Base-by-base conservation (phyloP, 2,888 invertebrate species). In the Cyclophora albipunctata region DNA sequence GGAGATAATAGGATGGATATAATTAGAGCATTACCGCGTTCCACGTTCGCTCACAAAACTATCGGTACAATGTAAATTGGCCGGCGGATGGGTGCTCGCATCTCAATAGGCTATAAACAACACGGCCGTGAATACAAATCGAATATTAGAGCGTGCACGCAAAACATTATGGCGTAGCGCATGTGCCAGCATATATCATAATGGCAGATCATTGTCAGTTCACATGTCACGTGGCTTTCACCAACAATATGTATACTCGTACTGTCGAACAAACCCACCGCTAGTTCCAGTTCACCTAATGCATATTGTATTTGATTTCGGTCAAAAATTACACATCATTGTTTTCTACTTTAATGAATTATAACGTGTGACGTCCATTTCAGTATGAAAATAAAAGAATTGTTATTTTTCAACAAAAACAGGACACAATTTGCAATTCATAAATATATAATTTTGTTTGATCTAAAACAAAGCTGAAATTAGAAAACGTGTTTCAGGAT, bases 51-150 rank as follows among this genome's bases (percentile, higher is more conserved):
- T 59, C 64, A 79, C 80, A 83, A 80, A 82, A 84, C 83, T 83
- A 75, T 73, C 71, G 71, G 70, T 74, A 75, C 75, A 71, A 73
- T 82, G 79, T 80, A 80, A 82, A 84, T 81, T 78, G 76, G 73
- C 71, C 66, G 70, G 73, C 73, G 75, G 81, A 84, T 81, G 75
- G 80, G 72, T 64, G 74, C 74, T 74, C 82, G 75, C 76, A 81
- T 80, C 81, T 81, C 82, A 80, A 84, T 84, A 77, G 84, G 67
- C 80, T 72, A 84, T 85, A 85, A 85, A 86, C 84, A 85, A 83
- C 77, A 78, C 78, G 71, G 73, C 77, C 70, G 80, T 83, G 85
- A 85, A 84, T 85, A 85, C 84, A 84, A 84, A 86, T 84, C 78
- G 85, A 80, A 81, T 81, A 85, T 86, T 85, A 86, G 78, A 76